A percentile compares a stretch with the other conserved stretches of the same genome.
phyloP scores from a whole-genome alignment of 2,113 vertebrate species.

The Chaetodon trifascialis region DNA sequence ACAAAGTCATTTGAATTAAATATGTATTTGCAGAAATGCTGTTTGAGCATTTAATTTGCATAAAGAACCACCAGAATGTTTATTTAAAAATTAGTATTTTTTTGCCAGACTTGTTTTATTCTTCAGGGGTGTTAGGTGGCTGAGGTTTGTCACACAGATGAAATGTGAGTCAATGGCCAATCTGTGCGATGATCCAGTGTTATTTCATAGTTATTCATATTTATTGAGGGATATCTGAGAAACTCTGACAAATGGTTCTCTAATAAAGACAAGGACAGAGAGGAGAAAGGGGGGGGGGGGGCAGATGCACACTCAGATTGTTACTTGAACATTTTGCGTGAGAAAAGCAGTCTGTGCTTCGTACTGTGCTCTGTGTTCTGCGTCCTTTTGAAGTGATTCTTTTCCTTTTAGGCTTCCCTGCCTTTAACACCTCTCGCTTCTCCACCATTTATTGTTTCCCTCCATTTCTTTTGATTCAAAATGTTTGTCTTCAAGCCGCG shows the following conservation, averaged over 20 bases:
- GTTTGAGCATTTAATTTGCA: constrained; percentile 42
- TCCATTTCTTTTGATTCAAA: constrained; percentile 19
- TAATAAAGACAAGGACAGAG: constrained; percentile 2
- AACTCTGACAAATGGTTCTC: constrained; percentile 18
- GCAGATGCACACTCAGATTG: background rate
- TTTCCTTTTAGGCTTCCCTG: background rate
- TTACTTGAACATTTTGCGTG: background rate
- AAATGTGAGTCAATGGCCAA: background rate
- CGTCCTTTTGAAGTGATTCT: background rate
- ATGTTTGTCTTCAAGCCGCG: background rate
- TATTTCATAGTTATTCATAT: background rate
- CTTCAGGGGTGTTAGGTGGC: background rate
- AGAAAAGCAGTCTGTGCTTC: background rate
- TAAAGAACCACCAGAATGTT: constrained; percentile 10
- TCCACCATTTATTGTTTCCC: background rate
- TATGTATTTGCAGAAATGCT: constrained; percentile 40
- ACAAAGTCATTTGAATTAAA: constrained; percentile 47
- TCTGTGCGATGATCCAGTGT: constrained; percentile 3
- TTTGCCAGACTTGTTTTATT: background rate
- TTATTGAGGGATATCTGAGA: background rate
- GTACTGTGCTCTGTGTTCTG: background rate
- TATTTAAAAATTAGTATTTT: constrained; percentile 14
- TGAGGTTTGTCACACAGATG: background rate
- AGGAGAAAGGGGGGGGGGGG: background rate
- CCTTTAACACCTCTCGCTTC: background rate